phyloP scores from a whole-genome alignment of 2,797 vertebrate genomes.

The Tenualosa thibaudeaui region DNA sequence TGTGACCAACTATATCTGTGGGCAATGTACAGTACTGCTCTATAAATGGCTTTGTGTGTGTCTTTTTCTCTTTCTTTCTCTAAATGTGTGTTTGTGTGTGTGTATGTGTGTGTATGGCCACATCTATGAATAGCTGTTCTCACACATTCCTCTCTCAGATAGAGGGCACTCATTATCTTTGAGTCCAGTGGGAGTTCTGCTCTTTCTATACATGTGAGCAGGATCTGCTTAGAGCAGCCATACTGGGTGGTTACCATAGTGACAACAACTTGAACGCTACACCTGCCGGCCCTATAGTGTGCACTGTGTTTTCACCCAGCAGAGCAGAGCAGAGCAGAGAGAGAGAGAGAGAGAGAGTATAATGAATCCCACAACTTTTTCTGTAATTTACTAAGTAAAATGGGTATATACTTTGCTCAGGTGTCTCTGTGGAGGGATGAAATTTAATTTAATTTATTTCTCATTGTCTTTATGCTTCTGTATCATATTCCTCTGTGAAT shows the following conservation, averaged over 20 bases:
- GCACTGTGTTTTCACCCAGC: neutral
- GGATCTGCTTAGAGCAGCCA: constrained; percentile 22
- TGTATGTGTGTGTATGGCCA: constrained; percentile 27
- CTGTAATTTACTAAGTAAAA: neutral
- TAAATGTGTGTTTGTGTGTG: neutral
- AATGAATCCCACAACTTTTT: neutral
- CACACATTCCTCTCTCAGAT: constrained; percentile 51
- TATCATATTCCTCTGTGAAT: neutral
- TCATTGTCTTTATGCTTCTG: neutral
- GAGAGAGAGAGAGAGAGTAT: neutral
- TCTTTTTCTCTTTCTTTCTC: too few relatives aligned
- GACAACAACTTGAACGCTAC: constrained; percentile 1
- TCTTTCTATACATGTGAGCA: constrained; percentile 21
- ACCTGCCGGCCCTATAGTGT: neutral
- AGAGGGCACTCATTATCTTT: constrained; percentile 71
- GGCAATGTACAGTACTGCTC: neutral
- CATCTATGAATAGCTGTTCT: constrained; percentile 42
- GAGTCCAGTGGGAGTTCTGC: constrained; percentile 58
- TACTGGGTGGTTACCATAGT: constrained; percentile 14
- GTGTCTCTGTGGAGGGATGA: neutral
- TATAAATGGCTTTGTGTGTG: neutral
- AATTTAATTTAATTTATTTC: neutral
- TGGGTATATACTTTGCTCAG: neutral
- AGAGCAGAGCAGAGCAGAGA: neutral
- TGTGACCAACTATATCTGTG: neutral